These are phyloP conservation scores for Acropora yongei DNA, from an alignment of 64 coral and sea anemone species.

Conservation along the genomic window DNA sequence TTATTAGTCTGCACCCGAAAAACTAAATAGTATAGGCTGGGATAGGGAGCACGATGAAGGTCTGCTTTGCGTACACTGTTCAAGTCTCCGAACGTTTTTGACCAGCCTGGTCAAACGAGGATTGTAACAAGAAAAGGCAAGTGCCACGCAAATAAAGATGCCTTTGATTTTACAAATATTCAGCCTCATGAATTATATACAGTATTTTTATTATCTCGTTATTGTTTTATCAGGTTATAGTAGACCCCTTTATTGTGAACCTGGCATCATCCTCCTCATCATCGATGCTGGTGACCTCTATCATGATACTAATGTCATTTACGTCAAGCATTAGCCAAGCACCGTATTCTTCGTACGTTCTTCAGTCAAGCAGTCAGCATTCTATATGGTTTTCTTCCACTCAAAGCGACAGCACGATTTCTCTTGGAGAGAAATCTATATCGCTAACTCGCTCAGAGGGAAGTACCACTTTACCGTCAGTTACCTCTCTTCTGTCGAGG, in stretches of 20 bases:
- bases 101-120: no score
- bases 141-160: no score
- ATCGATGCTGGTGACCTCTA: neutral
- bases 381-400: neutral
- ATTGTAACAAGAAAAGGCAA: no score
- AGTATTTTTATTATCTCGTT: neutral
- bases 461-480: neutral
- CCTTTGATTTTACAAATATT: no score
- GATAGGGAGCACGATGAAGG: no score
- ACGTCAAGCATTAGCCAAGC: neutral
- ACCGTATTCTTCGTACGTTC: neutral
- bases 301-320: neutral
- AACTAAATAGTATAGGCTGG: no score
- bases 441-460: neutral
- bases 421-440: neutral
- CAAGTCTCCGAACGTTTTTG: no score
- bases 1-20: no score
- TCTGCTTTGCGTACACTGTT: no score
- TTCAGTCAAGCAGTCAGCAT: neutral
- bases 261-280: neutral
- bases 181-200: no score
- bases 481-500: neutral
- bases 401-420: neutral
- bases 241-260: neutral
- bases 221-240: neutral